phyloP scores from a whole-genome alignment of 2,888 invertebrate species.

The Nephrotoma appendiculata region DNA sequence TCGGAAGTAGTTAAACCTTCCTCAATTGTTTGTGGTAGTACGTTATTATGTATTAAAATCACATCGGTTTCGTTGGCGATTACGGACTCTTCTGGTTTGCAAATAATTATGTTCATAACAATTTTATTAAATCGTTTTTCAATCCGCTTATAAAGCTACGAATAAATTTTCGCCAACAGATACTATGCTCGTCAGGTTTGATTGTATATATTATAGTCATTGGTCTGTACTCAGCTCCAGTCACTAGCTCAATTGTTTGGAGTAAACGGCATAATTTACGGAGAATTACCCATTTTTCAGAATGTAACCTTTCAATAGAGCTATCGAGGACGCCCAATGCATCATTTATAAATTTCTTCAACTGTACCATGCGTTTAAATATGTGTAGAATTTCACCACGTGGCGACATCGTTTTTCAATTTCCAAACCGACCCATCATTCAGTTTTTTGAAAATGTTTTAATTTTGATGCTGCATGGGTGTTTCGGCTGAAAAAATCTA shows the following conservation, averaged over 20 bases:
- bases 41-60: no score
- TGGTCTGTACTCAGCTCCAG: background rate
- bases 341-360: background rate
- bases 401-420: no score
- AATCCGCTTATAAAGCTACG: slow-evolving; percentile 5
- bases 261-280: slow-evolving; percentile 9
- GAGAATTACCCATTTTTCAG: background rate
- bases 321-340: background rate
- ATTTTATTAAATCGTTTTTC: no score
- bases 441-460: no score
- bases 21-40: no score
- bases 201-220: background rate
- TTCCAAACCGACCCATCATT: no score
- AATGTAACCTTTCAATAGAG: background rate
- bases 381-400: no score
- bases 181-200: background rate
- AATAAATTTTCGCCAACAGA: background rate
- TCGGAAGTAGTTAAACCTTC: no score
- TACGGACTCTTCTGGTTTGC: slow-evolving; percentile 9
- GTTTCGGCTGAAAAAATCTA: no score
- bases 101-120: background rate
- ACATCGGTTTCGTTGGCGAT: no score
- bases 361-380: slow-evolving; percentile 12
- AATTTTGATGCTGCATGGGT: no score
- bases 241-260: background rate